Conservation (phyloP, 2,888 invertebrate species). For the Thysanoteuthis rhombus region DNA sequence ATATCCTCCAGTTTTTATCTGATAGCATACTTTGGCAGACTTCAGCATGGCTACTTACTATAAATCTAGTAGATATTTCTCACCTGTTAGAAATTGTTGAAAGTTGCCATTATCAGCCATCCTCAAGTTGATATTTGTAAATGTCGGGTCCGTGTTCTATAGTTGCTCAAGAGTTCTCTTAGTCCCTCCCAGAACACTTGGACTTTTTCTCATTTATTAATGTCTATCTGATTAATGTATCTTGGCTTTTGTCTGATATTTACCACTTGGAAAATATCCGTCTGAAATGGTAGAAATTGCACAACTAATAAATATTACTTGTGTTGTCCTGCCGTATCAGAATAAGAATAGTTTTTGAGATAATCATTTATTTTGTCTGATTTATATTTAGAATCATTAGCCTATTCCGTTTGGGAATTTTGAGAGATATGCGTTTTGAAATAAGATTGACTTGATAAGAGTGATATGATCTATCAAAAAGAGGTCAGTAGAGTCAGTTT, state of each 20-base stretch:
- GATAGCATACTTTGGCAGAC: background rate
- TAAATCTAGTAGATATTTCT: background rate
- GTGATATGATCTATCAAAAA: too few relatives aligned
- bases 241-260: background rate
- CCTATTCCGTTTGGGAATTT: too few relatives aligned
- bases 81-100: background rate
- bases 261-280: background rate
- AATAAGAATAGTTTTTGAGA: too few relatives aligned
- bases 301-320: background rate
- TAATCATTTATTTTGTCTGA: too few relatives aligned
- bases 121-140: background rate
- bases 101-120: background rate
- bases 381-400: too few relatives aligned
- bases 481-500: too few relatives aligned
- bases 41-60: background rate
- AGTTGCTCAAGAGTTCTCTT: background rate
- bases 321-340: background rate
- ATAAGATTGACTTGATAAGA: too few relatives aligned
- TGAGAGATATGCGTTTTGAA: too few relatives aligned
- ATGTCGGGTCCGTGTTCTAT: background rate
- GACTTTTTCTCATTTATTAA: background rate
- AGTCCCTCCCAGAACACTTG: too few relatives aligned
- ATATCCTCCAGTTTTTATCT: background rate
- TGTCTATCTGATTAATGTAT: background rate
- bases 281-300: background rate